phyloP scores from a whole-genome alignment of 2,888 invertebrate genomes.

The Melanchra persicariae region DNA sequence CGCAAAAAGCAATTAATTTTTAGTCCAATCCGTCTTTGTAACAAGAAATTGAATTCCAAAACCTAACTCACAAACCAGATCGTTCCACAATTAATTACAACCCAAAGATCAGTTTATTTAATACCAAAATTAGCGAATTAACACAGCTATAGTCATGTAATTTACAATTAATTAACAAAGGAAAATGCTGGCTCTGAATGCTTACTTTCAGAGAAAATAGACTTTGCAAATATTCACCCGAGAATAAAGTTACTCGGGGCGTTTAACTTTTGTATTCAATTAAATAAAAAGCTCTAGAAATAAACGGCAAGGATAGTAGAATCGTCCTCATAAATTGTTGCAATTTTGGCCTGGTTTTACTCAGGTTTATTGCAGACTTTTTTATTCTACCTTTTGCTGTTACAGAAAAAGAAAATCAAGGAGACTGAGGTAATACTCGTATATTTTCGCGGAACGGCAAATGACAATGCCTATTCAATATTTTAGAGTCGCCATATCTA shows the following conservation, averaged over 20 bases:
- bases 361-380: conserved; percentile 68
- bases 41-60: conserved; percentile 45
- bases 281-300: conserved; percentile 87
- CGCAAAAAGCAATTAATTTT: conserved; percentile 4
- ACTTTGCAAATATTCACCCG: conserved; percentile 85
- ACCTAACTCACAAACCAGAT: conserved; percentile 46
- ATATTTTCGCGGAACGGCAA: conserved; percentile 33
- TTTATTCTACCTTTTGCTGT: conserved; percentile 44
- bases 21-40: conserved; percentile 18
- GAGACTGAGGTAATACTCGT: conserved; percentile 19
- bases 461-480: conserved; percentile 52
- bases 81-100: conserved; percentile 57
- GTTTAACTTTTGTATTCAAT: conserved; percentile 89
- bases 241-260: conserved; percentile 84
- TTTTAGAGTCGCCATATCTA: conserved; percentile 45
- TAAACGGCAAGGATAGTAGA: conserved; percentile 78
- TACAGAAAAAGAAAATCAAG: conserved; percentile 49
- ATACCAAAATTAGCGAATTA: conserved; percentile 84
- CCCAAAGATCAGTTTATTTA: conserved; percentile 69
- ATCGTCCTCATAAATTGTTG: conserved; percentile 77
- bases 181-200: conserved; percentile 86
- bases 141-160: conserved; percentile 87
- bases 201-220: conserved; percentile 87
- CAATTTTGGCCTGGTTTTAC: conserved; percentile 76
- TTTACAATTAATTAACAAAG: conserved; percentile 89